Percentiles rank a stretch among this genome's conserved stretches.
Evolutionary conservation across 2,797 vertebrate genomes (phyloP).

Genomic region (Notolepis coatsorum): DNA sequence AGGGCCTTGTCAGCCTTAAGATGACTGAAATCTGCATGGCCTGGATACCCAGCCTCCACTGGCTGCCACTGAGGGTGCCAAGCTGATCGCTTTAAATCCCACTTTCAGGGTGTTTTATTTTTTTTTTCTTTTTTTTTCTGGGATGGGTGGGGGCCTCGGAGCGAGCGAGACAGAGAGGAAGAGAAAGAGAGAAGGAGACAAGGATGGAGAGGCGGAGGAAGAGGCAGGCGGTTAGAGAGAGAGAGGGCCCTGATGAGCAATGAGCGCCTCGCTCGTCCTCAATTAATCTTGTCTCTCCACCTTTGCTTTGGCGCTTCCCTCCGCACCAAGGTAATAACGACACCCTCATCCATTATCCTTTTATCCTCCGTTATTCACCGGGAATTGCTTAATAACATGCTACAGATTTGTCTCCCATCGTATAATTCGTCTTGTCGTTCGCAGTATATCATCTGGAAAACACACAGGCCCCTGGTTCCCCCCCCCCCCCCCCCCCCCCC

Average conservation of each 20-base stretch:
- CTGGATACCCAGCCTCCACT: constrained; percentile 68
- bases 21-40: constrained; percentile 80
- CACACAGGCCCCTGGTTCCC: too few relatives aligned
- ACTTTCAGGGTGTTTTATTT: constrained; percentile 31
- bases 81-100: constrained; percentile 75
- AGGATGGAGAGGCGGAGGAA: constrained; percentile 59
- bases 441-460: constrained; percentile 94
- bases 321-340: constrained; percentile 93
- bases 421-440: constrained; percentile 98
- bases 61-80: constrained; percentile 67
- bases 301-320: constrained; percentile 90
- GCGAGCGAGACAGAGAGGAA: too few relatives aligned
- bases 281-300: constrained; percentile 99
- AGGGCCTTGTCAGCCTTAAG: constrained; percentile 80
- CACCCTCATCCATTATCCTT: constrained; percentile 98
- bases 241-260: constrained; percentile 79
- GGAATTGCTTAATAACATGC: constrained; percentile 98
- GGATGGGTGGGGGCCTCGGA: constrained; percentile 53
- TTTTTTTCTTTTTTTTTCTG: constrained; percentile 21
- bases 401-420: constrained; percentile 95
- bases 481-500: constrained; percentile 81
- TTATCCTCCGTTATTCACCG: constrained; percentile 96
- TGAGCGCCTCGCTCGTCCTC: constrained; percentile 88
- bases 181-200: constrained; percentile 59
- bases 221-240: constrained; percentile 23